Evolutionary conservation across 2,797 vertebrate genomes (phyloP).

Genomic region (Peromyscus nudipes): DNA sequence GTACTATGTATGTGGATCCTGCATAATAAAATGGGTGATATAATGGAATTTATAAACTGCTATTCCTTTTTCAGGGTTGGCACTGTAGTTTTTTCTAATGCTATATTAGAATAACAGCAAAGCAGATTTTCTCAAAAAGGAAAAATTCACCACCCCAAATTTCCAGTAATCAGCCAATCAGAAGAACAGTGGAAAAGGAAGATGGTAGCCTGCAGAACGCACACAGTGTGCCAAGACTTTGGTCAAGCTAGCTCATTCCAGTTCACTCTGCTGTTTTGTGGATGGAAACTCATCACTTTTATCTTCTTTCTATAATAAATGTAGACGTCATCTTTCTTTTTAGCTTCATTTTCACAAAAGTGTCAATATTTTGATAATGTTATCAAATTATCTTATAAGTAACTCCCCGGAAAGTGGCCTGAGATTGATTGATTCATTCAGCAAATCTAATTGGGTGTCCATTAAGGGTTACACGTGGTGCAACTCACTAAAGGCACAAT

Average conservation of each 20-base stretch:
- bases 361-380: slow-evolving; percentile 55
- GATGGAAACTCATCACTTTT: slow-evolving; percentile 38
- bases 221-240: not conserved
- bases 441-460: not conserved
- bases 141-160: not conserved
- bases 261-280: not conserved
- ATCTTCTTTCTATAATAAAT: slow-evolving; percentile 11
- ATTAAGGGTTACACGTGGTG: not conserved
- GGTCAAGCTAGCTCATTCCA: not conserved
- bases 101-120: not conserved
- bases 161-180: not conserved
- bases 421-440: slow-evolving; percentile 22
- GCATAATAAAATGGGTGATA: not conserved
- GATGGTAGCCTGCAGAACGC: not conserved
- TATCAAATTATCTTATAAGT: slow-evolving; percentile 40
- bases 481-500: not conserved
- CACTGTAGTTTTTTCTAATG: not conserved
- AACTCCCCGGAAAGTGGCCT: slow-evolving; percentile 55
- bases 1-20: not conserved
- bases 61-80: not conserved
- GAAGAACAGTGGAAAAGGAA: not conserved
- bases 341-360: slow-evolving; percentile 10
- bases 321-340: not conserved
- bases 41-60: slow-evolving; percentile 25
- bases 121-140: not conserved